Conservation (phyloP, 2,113 vertebrate species). For the Heterocephalus glaber region DNA sequence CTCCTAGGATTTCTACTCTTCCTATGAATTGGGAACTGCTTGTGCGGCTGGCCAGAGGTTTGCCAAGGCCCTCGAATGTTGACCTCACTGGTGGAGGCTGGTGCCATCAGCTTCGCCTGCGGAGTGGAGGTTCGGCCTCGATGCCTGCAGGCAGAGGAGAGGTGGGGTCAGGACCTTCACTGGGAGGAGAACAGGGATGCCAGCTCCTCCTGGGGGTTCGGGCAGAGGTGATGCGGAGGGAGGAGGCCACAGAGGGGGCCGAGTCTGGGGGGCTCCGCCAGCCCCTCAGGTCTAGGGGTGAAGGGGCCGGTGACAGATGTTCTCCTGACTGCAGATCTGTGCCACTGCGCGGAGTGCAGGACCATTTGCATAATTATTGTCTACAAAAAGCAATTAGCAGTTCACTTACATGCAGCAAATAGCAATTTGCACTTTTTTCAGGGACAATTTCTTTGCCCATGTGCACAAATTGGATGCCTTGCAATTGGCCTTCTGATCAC, state of each 20-base stretch:
- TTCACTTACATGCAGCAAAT: constrained; percentile 83
- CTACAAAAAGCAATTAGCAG: constrained; percentile 86
- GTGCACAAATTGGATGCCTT: constrained; percentile 76
- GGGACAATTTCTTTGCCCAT: constrained; percentile 78
- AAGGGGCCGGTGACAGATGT: constrained; percentile 48
- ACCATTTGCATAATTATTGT: constrained; percentile 87
- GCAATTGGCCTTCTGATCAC: constrained; percentile 72
- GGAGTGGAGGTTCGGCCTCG: fast-evolving
- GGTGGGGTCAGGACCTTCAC: not conserved
- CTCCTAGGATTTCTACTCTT: not conserved
- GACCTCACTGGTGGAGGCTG: not conserved
- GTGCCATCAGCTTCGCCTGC: fast-evolving
- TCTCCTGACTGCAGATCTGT: constrained; percentile 50
- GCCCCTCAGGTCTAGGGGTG: not conserved
- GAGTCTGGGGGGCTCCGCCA: too few relatives aligned
- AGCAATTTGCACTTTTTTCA: constrained; percentile 83
- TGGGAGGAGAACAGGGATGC: not conserved
- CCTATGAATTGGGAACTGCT: fast-evolving
- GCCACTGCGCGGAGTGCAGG: constrained; percentile 55
- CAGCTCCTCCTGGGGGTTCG: not conserved
- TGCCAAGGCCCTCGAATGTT: fast-evolving
- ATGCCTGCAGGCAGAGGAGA: fast-evolving
- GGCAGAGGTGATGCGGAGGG: not conserved
- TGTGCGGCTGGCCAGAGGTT: fast-evolving
- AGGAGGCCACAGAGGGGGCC: not conserved